Evolutionary conservation across 1,140 invertebrate species (phyloP), one percentile per base, ranked within the genome.

Genomic region (Caenorhabditis remanei): DNA sequence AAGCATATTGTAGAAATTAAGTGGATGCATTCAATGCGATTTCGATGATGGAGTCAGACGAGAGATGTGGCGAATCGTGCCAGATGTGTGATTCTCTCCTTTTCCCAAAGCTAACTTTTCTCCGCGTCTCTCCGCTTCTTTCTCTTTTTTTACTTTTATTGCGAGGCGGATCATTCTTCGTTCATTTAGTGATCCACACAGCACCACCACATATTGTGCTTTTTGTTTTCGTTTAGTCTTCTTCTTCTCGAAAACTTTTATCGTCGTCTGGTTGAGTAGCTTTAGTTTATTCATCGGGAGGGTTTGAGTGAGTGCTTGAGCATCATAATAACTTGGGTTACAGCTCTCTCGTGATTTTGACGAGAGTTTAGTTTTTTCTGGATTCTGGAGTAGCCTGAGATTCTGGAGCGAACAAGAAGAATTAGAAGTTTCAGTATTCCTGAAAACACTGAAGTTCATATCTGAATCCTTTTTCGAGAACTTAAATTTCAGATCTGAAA

Each of bases 71-170:
- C 32, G 32, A 32, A 32, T 32, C 32, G 32, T 32, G 32, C 32
- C 32, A 32, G 32, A 32, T 32, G 32, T 32, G 32, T 32, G 32
- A 32, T 32, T 32, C 32, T 32, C 32, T 63, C 61, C 13, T 24
- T 14, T 32, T 63, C 2, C 21, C 11, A 24, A 43, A 79, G 46
- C 21, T 50, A 7, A 63, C 24, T 50, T 46, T 79, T 50, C 24
- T 1, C 32, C 2, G 1, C 32, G 32, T 32, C 32, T 32, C 32
- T 32, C 65, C 65, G 40, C 24, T 79, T 79, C 71, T 24, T 48
- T 79, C 46, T 79, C 71, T 79, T 79, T 79, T 79, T 79, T 79
- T 50, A 79, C 71, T 79, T 79, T 79, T 79, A 79, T 79, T 79
- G 71, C 71, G 71, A 50, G 46, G 61, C 61, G 21, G 21, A 19